Evolutionary conservation across 2,113 vertebrate genomes (phyloP).

Genomic region (Neofelis nebulosa): DNA sequence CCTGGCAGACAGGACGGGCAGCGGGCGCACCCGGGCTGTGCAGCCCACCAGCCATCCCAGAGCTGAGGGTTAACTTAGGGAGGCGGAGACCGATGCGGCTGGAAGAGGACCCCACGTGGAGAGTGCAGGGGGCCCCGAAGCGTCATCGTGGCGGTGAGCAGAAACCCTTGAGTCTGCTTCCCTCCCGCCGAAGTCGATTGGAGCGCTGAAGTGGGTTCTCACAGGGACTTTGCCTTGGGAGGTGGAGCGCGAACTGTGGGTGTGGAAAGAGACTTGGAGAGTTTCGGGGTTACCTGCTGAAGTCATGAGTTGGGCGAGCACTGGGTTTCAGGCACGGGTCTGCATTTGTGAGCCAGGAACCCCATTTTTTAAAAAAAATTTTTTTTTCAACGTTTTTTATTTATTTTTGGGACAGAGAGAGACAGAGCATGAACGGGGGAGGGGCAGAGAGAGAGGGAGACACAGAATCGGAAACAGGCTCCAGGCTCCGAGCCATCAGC

Average conservation of each 20-base stretch:
- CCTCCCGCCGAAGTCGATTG: background rate
- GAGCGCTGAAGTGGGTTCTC: background rate
- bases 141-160: too few relatives aligned
- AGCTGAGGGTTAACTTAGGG: background rate
- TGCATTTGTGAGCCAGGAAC: accelerated
- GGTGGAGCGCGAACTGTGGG: too few relatives aligned
- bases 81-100: background rate
- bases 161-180: background rate
- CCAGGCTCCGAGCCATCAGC: too few relatives aligned
- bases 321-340: background rate
- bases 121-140: background rate
- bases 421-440: too few relatives aligned
- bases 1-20: too few relatives aligned
- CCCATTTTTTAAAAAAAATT: too few relatives aligned
- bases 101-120: background rate
- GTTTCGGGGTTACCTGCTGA: background rate
- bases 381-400: too few relatives aligned
- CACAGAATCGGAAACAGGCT: too few relatives aligned
- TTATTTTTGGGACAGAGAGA: too few relatives aligned
- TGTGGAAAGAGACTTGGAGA: background rate
- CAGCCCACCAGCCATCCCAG: background rate
- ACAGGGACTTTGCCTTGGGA: background rate
- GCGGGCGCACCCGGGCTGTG: background rate
- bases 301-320: accelerated
- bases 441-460: too few relatives aligned